Conservation (phyloP, 2,113 vertebrate species). For the Chrysochloris asiatica region DNA sequence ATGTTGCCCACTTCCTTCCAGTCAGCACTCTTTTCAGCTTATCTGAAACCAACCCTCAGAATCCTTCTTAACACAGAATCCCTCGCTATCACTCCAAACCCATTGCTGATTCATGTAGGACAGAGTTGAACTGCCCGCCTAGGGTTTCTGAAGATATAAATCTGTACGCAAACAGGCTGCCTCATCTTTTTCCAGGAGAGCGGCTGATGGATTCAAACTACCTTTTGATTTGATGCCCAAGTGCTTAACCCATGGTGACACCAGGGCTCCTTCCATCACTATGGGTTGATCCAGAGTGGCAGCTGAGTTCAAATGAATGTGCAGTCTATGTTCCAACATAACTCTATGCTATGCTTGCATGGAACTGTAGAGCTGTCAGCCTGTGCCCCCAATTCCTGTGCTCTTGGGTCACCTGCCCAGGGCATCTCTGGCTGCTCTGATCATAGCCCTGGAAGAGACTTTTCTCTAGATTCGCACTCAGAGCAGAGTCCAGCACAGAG, state of each 20-base stretch:
- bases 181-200: too few relatives aligned
- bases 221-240: too few relatives aligned
- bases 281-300: background rate
- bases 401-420: background rate
- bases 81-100: background rate
- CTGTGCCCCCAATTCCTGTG: background rate
- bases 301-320: background rate
- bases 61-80: background rate
- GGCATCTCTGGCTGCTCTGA: background rate
- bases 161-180: too few relatives aligned
- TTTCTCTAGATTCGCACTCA: background rate
- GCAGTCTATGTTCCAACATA: background rate
- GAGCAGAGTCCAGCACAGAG: background rate
- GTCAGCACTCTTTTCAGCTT: background rate
- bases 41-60: background rate
- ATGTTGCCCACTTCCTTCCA: background rate
- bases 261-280: background rate
- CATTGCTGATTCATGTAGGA: too few relatives aligned
- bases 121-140: too few relatives aligned
- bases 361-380: background rate
- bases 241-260: too few relatives aligned
- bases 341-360: background rate
- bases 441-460: background rate
- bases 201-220: too few relatives aligned
- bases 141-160: too few relatives aligned